Percentiles rank a stretch among this genome's conserved stretches.
Conservation (phyloP, 2,888 invertebrate genomes). For the Nipponacmea schrenckii region DNA sequence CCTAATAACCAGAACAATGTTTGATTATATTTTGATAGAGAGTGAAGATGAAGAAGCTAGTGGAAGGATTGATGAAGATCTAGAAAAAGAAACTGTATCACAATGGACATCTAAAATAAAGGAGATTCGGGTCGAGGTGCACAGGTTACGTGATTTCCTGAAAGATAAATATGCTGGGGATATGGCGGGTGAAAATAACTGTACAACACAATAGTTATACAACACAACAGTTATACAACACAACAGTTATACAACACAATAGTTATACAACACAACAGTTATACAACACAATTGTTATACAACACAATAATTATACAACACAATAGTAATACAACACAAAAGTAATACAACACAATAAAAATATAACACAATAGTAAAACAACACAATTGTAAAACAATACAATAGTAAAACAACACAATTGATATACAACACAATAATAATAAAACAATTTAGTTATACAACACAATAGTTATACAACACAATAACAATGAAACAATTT, state of each 20-base stretch:
- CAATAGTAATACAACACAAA: background rate
- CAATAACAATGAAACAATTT: too few relatives aligned
- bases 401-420: slow-evolving; percentile 38
- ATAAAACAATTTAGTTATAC: too few relatives aligned
- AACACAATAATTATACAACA: slow-evolving; percentile 43
- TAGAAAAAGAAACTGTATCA: slow-evolving; percentile 45
- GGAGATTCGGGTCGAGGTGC: slow-evolving; percentile 54
- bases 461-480: too few relatives aligned
- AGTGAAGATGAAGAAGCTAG: slow-evolving; percentile 11
- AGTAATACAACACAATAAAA: background rate
- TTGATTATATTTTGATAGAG: too few relatives aligned
- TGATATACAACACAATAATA: background rate
- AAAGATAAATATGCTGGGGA: slow-evolving; percentile 63
- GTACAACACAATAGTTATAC: slow-evolving; percentile 55
- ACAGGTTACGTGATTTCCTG: slow-evolving; percentile 56
- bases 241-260: background rate
- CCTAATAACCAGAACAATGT: too few relatives aligned
- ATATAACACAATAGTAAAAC: background rate
- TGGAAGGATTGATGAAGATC: slow-evolving; percentile 14
- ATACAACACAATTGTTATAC: slow-evolving; percentile 53
- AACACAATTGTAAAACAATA: slow-evolving; percentile 54
- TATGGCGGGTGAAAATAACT: slow-evolving; percentile 61
- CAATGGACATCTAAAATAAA: slow-evolving; percentile 52
- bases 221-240: background rate
- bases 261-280: background rate